Evolutionary conservation across 2,888 invertebrate genomes (phyloP), one percentile per base, ranked within the genome.

Genomic region (Pemphredon lugubris): DNA sequence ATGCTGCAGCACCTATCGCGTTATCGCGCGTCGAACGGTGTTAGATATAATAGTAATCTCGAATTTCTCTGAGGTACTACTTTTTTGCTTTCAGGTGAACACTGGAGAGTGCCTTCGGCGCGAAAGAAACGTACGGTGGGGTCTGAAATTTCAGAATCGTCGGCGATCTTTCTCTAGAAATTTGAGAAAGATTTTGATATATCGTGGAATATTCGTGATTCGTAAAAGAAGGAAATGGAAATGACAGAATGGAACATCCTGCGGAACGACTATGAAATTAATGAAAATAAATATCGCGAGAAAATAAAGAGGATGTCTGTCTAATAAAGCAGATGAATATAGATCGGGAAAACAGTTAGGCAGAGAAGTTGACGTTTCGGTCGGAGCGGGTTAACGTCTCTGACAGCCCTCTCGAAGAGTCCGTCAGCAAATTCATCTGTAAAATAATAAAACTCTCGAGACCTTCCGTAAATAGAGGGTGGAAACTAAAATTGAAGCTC

Each of bases 211-310:
- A 6, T 20, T 30, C 6, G 23, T 16, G 16, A 13, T 39, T n/a
- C 1, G 16, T 18, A 2, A 4, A 30, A 16, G 34, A 39, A 37
- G 39, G 72, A 71, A 58, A 71, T 72, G 72, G 73, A 73, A 66
- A 55, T 72, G 14, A 72, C 66, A n/a, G 72, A 61, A 57, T 72
- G 73, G 72, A 57, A 39, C 11, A 21, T 32, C 39, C 30, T 14
- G 30, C 42, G 30, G 26, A 34, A 18, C 30, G 47, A 34, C 6
- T 53, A 45, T 14, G 34, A 54, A 20, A 47, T 21, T 34, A 14
- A 54, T 20, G 32, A 20, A 11, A 39, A 50, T 6, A 55, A 44
- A 23, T 50, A 32, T 21, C 45, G 6, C 9, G 23, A 13, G 18
- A 39, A 45, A 45, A 18, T 45, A 44, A 54, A 0, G 21, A 32